Evolutionary conservation across 2,797 vertebrate species (phyloP).

Genomic region (Amphiprion clarkii): DNA sequence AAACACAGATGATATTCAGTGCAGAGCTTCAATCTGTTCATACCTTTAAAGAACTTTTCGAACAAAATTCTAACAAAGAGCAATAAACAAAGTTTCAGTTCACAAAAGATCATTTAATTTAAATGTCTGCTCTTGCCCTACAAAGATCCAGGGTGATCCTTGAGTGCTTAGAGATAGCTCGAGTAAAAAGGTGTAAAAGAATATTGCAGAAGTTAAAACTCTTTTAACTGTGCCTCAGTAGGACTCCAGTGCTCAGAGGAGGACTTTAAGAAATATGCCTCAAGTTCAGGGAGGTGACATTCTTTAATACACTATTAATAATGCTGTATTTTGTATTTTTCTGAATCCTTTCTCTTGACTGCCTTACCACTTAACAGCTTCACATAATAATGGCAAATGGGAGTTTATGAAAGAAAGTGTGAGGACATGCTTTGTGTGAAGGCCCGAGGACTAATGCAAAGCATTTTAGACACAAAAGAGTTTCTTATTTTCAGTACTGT

Average conservation of each 20-base stretch:
- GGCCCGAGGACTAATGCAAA: neutral
- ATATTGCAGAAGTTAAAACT: constrained; percentile 11
- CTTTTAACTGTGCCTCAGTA: constrained; percentile 10
- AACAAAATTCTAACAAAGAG: too few relatives aligned
- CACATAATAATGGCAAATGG: neutral
- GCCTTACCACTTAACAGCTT: neutral
- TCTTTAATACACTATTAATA: neutral
- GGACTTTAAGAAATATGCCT: constrained; percentile 2
- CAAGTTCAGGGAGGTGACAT: neutral
- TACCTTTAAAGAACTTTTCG: neutral
- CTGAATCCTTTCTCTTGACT: neutral
- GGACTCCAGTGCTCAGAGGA: neutral
- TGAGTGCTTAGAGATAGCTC: neutral
- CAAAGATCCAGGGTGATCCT: neutral
- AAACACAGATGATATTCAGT: neutral
- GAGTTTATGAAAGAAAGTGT: neutral
- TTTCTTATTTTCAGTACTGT: neutral
- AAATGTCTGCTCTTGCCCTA: neutral
- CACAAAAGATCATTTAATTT: neutral
- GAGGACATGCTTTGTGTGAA: neutral
- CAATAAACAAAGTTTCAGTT: neutral
- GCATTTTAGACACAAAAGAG: neutral
- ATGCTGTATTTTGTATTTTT: neutral
- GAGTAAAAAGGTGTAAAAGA: neutral
- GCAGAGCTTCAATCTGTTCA: neutral